These are phyloP conservation scores for Ischnus inquisitorius DNA, from an alignment of 2,888 invertebrate genomes.

Conservation along the genomic window DNA sequence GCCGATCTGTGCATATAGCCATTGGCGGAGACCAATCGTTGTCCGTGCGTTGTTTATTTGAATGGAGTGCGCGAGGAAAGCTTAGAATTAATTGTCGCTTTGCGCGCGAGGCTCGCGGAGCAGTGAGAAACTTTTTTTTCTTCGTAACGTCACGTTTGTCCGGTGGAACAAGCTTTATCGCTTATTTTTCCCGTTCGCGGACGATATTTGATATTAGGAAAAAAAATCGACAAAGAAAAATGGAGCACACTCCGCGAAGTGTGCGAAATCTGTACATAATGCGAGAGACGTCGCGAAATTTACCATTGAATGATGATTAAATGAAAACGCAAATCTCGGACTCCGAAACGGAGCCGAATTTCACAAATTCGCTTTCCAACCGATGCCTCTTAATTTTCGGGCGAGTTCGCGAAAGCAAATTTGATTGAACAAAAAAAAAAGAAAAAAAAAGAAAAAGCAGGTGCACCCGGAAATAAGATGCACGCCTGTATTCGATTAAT, in stretches of 20 bases:
- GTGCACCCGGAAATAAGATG: background rate
- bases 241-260: slow-evolving; percentile 23
- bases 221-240: slow-evolving; percentile 32
- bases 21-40: slow-evolving; percentile 22
- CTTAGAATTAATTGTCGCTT: slow-evolving; percentile 10
- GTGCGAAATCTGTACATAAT: slow-evolving; percentile 58
- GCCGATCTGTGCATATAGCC: slow-evolving; percentile 73
- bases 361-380: slow-evolving; percentile 21
- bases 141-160: background rate
- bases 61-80: background rate
- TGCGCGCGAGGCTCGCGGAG: background rate
- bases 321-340: background rate
- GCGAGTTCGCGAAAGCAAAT: slow-evolving; percentile 8
- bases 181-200: background rate
- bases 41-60: slow-evolving; percentile 2
- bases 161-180: slow-evolving; percentile 17
- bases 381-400: background rate
- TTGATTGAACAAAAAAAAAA: slow-evolving; percentile 5
- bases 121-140: background rate
- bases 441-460: slow-evolving; percentile 8
- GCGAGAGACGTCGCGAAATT: slow-evolving; percentile 5
- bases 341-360: background rate
- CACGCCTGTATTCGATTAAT: slow-evolving; percentile 5
- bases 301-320: background rate
- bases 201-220: slow-evolving; percentile 21